Evolutionary conservation across 2,797 vertebrate species (phyloP).

Genomic region (Gymnodraco acuticeps): DNA sequence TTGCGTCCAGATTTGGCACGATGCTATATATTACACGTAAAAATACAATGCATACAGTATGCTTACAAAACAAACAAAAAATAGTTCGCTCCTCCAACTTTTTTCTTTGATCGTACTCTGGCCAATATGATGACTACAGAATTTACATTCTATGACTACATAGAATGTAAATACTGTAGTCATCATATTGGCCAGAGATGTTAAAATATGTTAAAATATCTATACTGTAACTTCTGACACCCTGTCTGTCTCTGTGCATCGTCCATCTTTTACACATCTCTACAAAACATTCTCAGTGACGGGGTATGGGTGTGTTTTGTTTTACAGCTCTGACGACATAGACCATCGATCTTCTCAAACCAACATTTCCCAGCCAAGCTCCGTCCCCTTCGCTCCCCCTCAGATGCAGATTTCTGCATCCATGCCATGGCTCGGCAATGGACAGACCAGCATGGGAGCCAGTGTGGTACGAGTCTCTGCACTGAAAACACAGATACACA

Average conservation of each 20-base stretch:
- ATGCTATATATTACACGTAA: not conserved
- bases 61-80: not conserved
- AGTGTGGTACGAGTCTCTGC: conserved; percentile 89
- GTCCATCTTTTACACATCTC: not conserved
- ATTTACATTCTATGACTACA: too few species aligned
- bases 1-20: not conserved
- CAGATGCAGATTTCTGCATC: conserved; percentile 91
- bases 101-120: too few species aligned
- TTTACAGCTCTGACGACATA: conserved; percentile 92
- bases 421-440: conserved; percentile 97
- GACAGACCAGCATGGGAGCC: conserved; percentile 96
- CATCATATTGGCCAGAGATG: too few species aligned
- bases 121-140: too few species aligned
- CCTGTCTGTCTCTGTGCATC: too few species aligned
- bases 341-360: conserved; percentile 95
- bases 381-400: conserved; percentile 84
- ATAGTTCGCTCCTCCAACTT: not conserved
- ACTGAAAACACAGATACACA: conserved; percentile 6
- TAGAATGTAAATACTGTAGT: too few species aligned
- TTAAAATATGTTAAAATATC: not conserved
- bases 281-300: not conserved
- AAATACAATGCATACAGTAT: too few species aligned
- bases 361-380: conserved; percentile 90
- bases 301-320: conserved; percentile 10
- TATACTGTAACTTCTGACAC: conserved; percentile 2